Evolutionary conservation across 2,888 invertebrate genomes (phyloP), one percentile per base, ranked within the genome.

Genomic region (Pyrochroa serraticornis): DNA sequence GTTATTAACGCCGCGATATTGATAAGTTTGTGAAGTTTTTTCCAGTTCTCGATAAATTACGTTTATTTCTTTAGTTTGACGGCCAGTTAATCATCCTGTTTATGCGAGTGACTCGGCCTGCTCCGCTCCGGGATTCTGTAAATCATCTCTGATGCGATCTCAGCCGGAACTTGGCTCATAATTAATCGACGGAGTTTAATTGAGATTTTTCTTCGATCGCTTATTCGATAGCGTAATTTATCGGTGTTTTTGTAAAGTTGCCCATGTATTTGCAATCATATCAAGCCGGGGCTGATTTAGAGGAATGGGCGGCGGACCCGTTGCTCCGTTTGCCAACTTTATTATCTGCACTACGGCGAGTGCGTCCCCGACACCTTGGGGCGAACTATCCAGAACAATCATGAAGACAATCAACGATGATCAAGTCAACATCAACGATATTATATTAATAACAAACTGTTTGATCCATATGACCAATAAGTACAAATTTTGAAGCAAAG

Each of bases 1-100:
- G 77, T 78, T 78, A 78, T 78, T 78, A 78, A 77, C 77, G 77
- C 76, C 74, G 69, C 73, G 76, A 77, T 78, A 78, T 78, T 78
- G 78, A 78, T 78, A 78, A 78, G 77, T 78, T 76, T 76, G 74
- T 75, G 75, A 75, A 77, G 74, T 75, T 76, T 75, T 77, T 77
- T 73, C 74, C 72, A 73, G 73, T 76, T 32, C 75, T 75, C 76
- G 65, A 78, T 78, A 78, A 78, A 78, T 78, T 75, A 77, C 76
- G 73, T 77, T 77, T 78, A 77, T 78, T 77, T 75, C 77, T 77
- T 76, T 77, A 77, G 77, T 78, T 77, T 77, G 78, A 77, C 76
- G 75, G 71, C 74, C 77, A 71, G 76, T 77, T 78, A 77, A 77
- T 77, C 78, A 78, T 77, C 70, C 75, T 76, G 77, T 78, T 78